phyloP scores from a whole-genome alignment of 2,113 vertebrate genomes.

The Camelus bactrianus region DNA sequence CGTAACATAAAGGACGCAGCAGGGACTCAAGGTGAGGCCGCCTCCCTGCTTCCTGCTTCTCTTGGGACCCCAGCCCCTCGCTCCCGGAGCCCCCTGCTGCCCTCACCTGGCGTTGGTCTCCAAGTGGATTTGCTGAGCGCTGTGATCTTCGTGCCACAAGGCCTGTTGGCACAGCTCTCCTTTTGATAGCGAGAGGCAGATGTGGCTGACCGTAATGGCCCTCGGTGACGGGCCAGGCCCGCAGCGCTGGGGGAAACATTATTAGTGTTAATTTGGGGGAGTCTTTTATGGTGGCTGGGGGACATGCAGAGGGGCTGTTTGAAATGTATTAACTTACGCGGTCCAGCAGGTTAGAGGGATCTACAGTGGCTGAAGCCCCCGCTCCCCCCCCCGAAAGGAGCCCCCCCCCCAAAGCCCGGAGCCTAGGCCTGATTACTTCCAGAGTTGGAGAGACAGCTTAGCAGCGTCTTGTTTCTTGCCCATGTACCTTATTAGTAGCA shows the following conservation, averaged over 20 bases:
- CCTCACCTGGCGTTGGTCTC: slow-evolving; percentile 45
- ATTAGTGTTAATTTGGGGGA: slow-evolving; percentile 83
- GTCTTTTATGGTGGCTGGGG: slow-evolving; percentile 72
- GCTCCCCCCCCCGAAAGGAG: background rate
- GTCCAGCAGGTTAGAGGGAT: slow-evolving; percentile 59
- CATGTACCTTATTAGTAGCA: slow-evolving; percentile 94
- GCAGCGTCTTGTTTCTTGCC: slow-evolving; percentile 89
- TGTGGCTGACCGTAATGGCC: slow-evolving; percentile 79
- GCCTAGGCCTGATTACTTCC: slow-evolving; percentile 88
- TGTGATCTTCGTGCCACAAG: slow-evolving; percentile 79
- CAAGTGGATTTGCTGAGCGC: slow-evolving; percentile 74
- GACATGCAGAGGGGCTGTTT: slow-evolving; percentile 45
- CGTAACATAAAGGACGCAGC: background rate
- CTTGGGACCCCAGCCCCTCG: background rate
- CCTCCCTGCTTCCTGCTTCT: background rate
- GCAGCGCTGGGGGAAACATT: slow-evolving; percentile 73
- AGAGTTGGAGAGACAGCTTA: slow-evolving; percentile 87
- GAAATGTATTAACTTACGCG: slow-evolving; percentile 76
- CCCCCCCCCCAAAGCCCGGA: slow-evolving; percentile 57
- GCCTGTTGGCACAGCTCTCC: slow-evolving; percentile 75
- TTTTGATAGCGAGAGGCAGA: slow-evolving; percentile 84
- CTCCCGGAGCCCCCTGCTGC: background rate
- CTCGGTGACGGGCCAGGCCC: slow-evolving; percentile 81
- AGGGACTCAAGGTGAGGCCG: background rate
- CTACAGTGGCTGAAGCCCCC: background rate